Base-by-base conservation (phyloP, 2,797 vertebrate species). In the Oryzias dopingdopingensis region DNA sequence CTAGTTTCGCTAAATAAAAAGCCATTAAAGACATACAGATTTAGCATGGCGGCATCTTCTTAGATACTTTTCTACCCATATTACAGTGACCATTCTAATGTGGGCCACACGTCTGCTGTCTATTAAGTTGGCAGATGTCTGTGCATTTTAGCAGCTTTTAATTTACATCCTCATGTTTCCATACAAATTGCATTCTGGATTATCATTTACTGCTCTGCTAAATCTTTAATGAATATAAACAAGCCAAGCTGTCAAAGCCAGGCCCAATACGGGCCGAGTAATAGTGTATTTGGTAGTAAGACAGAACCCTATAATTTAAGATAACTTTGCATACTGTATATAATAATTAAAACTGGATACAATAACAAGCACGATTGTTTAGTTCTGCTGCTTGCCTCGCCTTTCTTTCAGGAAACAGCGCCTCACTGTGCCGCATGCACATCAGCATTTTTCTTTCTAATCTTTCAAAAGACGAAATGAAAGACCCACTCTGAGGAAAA, bases 221-320 rank as follows among this genome's bases (percentile, higher is more conserved):
- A 54, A 73, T 85, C 71, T 82, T 77, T 62, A 79, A 46, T 63
- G 76, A 80, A 46, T 37, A 78, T 72, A 70, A 85, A 84, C 55
- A 72, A 79, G 59, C 62, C 61, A 48, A 18, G 40, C 77, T 51
- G 42, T 63, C 50, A 65, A 84, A 77, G 59, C 70, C 72, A 40
- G 24, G 49, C 41, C 18, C 76, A 62, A 74, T 79, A 69, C 71
- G 54, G 58, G 77, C 66, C 72, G 72, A 42, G 41, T n/a, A 0
- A 65, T 13, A 18, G 67, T 60, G 54, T 49, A 64, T 57, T 59
- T 26, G n/a, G 44, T 50, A 14, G 16, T 44, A 46, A 64, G 48
- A 74, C 45, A 17, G 46, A 40, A 13, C 54, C 6, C 43, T 14
- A 42, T 42, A 70, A 76, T 79, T 65, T 12, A 37, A 69, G 42